A percentile compares a stretch with the other conserved stretches of the same genome.
Evolutionary conservation across 64 coral and sea anemone species (phyloP).

Genomic region (Catalaphyllia jardinei): DNA sequence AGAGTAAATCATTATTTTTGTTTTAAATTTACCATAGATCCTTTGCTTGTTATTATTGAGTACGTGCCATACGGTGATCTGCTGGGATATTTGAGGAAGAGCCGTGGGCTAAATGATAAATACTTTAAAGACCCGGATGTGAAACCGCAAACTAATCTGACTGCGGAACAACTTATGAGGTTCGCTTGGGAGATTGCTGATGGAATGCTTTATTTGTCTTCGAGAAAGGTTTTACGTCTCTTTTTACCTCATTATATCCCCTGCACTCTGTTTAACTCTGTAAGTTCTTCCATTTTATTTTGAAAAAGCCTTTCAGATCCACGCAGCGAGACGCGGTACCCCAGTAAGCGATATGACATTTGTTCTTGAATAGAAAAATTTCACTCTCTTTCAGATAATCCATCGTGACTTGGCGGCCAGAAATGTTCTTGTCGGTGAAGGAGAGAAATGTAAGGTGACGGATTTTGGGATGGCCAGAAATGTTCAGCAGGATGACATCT

Average conservation of each 20-base stretch:
- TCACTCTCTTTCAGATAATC: constrained; percentile 20
- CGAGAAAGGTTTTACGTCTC: neutral
- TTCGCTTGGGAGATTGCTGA: constrained; percentile 53
- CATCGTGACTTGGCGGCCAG: constrained; percentile 64
- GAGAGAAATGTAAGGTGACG: constrained; percentile 45
- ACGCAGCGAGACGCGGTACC: too few species aligned
- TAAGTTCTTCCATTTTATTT: too few species aligned
- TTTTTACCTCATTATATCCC: neutral
- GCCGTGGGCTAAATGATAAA: neutral
- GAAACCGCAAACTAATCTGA: neutral
- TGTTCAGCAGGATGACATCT: constrained; percentile 53
- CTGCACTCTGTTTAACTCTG: too few species aligned
- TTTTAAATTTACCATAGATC: neutral
- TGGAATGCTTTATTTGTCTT: constrained; percentile 30
- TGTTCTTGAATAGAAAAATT: too few species aligned
- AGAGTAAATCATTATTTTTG: too few species aligned
- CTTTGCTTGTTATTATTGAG: neutral
- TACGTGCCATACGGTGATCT: constrained; percentile 17
- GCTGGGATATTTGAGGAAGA: constrained; percentile 19
- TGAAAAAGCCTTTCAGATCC: too few species aligned
- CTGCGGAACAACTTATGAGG: constrained; percentile 27
- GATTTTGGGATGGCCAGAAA: constrained; percentile 77
- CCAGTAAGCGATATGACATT: too few species aligned
- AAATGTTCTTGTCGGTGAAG: constrained; percentile 54
- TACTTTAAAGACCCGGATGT: constrained; percentile 28